Percentiles rank a stretch among this genome's conserved stretches.
phyloP scores from a whole-genome alignment of 2,888 invertebrate genomes.

The Dryobota labecula region DNA sequence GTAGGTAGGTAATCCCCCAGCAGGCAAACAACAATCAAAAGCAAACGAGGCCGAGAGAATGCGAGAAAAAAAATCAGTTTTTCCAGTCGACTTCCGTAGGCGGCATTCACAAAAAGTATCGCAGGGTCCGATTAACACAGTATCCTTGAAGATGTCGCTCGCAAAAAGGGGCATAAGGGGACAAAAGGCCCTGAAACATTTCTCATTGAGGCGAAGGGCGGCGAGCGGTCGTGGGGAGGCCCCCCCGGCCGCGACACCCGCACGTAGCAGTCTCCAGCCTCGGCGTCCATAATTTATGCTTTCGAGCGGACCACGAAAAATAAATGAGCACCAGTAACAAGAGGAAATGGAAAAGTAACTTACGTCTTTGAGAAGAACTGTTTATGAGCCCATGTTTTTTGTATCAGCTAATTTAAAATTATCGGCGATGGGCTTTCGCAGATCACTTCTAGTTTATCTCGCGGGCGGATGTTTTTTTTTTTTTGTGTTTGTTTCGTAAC shows the following conservation, averaged over 20 bases:
- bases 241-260: slow-evolving; percentile 64
- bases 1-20: slow-evolving; percentile 51
- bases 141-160: slow-evolving; percentile 89
- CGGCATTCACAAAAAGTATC: slow-evolving; percentile 82
- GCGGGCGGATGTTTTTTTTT: neutral
- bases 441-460: neutral
- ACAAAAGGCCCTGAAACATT: slow-evolving; percentile 88
- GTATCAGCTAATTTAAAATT: slow-evolving; percentile 33
- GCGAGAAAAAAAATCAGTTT: slow-evolving; percentile 72
- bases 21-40: slow-evolving; percentile 72
- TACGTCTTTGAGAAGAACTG: slow-evolving; percentile 67
- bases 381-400: slow-evolving; percentile 49
- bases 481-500: neutral
- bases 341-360: slow-evolving; percentile 81
- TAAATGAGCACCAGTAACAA: slow-evolving; percentile 84
- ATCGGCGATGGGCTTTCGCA: slow-evolving; percentile 15
- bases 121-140: slow-evolving; percentile 87
- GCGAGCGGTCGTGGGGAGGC: slow-evolving; percentile 66
- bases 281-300: slow-evolving; percentile 89
- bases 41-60: slow-evolving; percentile 65
- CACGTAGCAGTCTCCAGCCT: slow-evolving; percentile 80
- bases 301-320: slow-evolving; percentile 87
- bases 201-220: slow-evolving; percentile 82
- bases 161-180: slow-evolving; percentile 87
- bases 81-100: slow-evolving; percentile 76